Base-by-base conservation (phyloP, 2,888 invertebrate genomes). In the Charanyca ferruginea region DNA sequence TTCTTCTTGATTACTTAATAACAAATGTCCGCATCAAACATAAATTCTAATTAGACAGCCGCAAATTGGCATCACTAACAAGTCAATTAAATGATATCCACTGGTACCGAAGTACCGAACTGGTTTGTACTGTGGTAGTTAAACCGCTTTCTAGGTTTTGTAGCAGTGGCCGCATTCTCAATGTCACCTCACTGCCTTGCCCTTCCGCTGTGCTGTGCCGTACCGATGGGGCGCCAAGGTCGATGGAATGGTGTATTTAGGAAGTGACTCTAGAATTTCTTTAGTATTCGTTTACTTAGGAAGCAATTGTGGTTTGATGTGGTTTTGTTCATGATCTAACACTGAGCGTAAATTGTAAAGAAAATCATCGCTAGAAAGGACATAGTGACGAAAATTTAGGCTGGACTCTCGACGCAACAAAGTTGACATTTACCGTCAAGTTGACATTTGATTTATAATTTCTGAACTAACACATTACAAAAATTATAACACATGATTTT, bases 91-190 rank as follows among this genome's bases (percentile, higher is more conserved):
- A 54, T 52, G 49, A 67, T 73, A 70, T 80, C 62, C 45, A 64
- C 35, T 61, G 42, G 35, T 64, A 49, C 22, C 72, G 35, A 38
- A 51, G 59, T 72, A 65, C 53, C 57, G 53, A 76, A 76, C 76
- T 48, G 55, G 80, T 81, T 64, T 65, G 25, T 66, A 16, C 53
- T 18, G 54, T 70, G 76, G 63, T 57, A 57, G 63, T 76, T 60
- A 51, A 71, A 77, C 69, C 74, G 73, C 83, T 82, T 86, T 87
- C 85, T 85, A 76, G 84, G 83, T 86, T 87, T 85, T 83, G 83
- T 74, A 83, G 73, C 83, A 73, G 77, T 80, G 84, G 84, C 87
- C 88, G 87, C 83, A 86, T 87, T 87, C 79, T 84, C 86, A 87
- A 84, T 87, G 88, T 83, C 85, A 81, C 73, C 64, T 69, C 59